Percentiles rank a stretch among this genome's conserved stretches.
phyloP scores from a whole-genome alignment of 2,888 invertebrate genomes.

The Rhagonycha fulva region DNA sequence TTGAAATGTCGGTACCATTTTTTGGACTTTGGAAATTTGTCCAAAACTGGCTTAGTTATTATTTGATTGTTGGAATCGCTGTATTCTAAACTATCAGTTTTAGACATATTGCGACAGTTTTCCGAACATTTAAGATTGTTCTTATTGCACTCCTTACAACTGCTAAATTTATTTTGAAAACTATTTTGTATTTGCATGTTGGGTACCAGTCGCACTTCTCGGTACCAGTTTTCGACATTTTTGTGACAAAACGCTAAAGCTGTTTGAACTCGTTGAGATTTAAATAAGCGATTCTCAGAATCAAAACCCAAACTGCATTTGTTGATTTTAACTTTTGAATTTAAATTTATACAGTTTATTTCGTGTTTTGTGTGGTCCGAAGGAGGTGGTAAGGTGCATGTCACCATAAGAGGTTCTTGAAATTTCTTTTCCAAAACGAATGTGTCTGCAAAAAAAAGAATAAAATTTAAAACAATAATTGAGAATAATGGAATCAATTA shows the following conservation, averaged over 20 bases:
- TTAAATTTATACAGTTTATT: slow-evolving; percentile 59
- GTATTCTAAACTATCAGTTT: slow-evolving; percentile 16
- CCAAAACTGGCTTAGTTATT: slow-evolving; percentile 46
- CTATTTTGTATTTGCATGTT: slow-evolving; percentile 36
- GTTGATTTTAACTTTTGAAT: slow-evolving; percentile 61
- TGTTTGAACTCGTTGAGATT: slow-evolving; percentile 66
- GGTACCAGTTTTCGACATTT: slow-evolving; percentile 67
- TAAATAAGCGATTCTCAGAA: slow-evolving; percentile 65
- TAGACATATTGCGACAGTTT: slow-evolving; percentile 24
- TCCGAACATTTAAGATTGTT: slow-evolving; percentile 29
- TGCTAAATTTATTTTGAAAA: slow-evolving; percentile 1
- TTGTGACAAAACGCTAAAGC: slow-evolving; percentile 69
- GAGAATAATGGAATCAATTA: background rate
- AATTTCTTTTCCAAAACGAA: slow-evolving; percentile 65
- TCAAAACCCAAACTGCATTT: slow-evolving; percentile 67
- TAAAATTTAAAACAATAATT: background rate
- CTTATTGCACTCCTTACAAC: slow-evolving; percentile 32
- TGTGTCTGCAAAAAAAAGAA: slow-evolving; percentile 50
- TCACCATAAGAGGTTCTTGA: slow-evolving; percentile 68
- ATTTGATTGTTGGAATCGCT: slow-evolving; percentile 39
- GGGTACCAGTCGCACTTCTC: slow-evolving; percentile 57
- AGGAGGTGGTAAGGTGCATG: slow-evolving; percentile 65
- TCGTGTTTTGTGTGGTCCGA: slow-evolving; percentile 57
- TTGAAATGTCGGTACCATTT: slow-evolving; percentile 71
- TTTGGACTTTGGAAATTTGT: slow-evolving; percentile 60